Conservation (phyloP, 2,888 invertebrate genomes). For the Sarcophaga subvicina region DNA sequence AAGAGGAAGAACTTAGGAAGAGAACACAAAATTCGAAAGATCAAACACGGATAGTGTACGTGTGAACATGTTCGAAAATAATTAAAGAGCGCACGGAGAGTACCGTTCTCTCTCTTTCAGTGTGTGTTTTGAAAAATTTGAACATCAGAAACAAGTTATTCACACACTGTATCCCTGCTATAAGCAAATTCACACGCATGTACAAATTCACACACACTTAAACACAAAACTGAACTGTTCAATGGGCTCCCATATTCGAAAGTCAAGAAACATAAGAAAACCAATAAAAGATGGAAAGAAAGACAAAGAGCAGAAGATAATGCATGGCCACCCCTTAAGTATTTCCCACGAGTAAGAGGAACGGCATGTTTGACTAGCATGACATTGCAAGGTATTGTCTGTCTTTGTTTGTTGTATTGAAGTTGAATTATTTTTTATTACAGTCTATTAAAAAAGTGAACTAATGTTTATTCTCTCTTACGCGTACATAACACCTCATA, state of each 20-base stretch:
- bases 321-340: constrained; percentile 54
- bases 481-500: neutral
- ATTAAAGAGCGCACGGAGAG: too few species aligned
- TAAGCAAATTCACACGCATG: neutral
- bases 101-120: neutral
- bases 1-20: neutral
- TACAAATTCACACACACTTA: neutral
- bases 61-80: constrained; percentile 48
- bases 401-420: constrained; percentile 31
- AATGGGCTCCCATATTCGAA: constrained; percentile 62
- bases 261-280: constrained; percentile 36
- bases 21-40: constrained; percentile 14
- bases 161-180: neutral
- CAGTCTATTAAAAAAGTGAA: neutral
- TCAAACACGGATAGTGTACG: constrained; percentile 55
- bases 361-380: neutral
- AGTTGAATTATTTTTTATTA: constrained; percentile 35
- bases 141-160: constrained; percentile 45
- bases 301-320: neutral
- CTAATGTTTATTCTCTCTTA: constrained; percentile 38
- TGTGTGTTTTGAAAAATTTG: constrained; percentile 21
- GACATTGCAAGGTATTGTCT: constrained; percentile 19
- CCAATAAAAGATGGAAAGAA: neutral
- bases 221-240: neutral
- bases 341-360: constrained; percentile 6